Evolutionary conservation across 1,140 invertebrate genomes (phyloP), one percentile per base, ranked within the genome.

Genomic region (Macrobrachium nipponense): DNA sequence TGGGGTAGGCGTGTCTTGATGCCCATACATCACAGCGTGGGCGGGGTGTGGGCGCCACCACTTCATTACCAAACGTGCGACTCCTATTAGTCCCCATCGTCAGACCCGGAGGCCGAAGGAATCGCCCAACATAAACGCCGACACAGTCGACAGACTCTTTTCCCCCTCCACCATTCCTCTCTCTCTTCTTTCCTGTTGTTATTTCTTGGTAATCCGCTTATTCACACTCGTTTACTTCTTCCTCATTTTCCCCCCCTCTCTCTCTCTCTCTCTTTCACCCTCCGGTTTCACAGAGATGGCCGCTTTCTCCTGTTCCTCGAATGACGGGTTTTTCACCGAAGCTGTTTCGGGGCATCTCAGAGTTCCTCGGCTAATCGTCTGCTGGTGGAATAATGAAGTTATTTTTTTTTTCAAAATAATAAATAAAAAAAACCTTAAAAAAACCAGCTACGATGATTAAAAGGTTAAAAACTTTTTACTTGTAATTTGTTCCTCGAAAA

Each of bases 1-100:
- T 60, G 73, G 43, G n/a, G 27, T 44, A 68, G 82, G 82, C 73
- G 82, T 83, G 61, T 17, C 73, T 14, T 12, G 70, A 73, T 36
- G 72, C 15, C 68, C 82, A 61, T 83, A 66, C 82, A 83, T 83
- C 82, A 83, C 73, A 20, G 23, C 43, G 82, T 58, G 72, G 81
- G 70, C 70, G 81, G 36, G 72, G 72, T 44, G 36, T 64, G 73
- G 72, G 60, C 75, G 82, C 73, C 82, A 83, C 60, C 82, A 83
- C 82, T 83, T 83, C 82, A 77, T 83, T 83, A 83, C 72, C 44
- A 18, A 77, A 83, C 82, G 82, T 66, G 82, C 61, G 82, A 83
- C 73, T 61, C 72, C n/a, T 73, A 83, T 83, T 77, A 83, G 61
- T 76, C 36, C 44, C 18, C 82, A 36, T 66, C 73, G 76, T 18